Conservation (phyloP, 2,113 vertebrate genomes). For the Alaudala cheleensis region DNA sequence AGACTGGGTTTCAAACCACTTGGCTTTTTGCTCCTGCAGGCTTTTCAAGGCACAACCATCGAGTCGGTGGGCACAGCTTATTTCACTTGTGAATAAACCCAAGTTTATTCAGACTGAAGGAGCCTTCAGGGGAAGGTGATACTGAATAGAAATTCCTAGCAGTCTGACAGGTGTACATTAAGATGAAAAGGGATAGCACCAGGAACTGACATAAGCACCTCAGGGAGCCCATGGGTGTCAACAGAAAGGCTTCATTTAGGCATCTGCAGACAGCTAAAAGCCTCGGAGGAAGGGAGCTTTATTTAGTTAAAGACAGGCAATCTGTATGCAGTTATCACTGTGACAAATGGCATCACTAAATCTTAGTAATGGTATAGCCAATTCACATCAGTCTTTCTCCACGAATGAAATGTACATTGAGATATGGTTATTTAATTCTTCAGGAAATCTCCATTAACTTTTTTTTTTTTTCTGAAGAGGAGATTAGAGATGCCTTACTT, state of each 20-base stretch:
- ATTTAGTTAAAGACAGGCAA: background rate
- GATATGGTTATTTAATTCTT: background rate
- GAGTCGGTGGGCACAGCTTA: background rate
- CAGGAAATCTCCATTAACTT: background rate
- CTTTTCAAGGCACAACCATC: background rate
- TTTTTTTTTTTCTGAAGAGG: background rate
- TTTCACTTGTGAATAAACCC: background rate
- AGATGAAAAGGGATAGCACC: background rate
- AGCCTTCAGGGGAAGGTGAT: background rate
- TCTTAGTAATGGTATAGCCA: background rate
- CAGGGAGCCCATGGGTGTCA: background rate
- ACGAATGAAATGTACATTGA: accelerated
- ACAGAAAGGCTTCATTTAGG: background rate
- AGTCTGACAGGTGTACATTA: background rate
- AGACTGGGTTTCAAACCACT: background rate
- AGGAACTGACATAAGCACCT: background rate
- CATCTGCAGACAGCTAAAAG: background rate
- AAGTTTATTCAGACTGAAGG: background rate
- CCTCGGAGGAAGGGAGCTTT: background rate
- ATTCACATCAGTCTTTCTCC: background rate
- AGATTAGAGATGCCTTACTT: background rate
- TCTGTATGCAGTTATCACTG: background rate
- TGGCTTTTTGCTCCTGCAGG: background rate
- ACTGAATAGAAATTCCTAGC: background rate
- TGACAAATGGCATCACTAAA: background rate